Evolutionary conservation across 2,113 vertebrate species (phyloP).

Genomic region (Platysteira castanea): DNA sequence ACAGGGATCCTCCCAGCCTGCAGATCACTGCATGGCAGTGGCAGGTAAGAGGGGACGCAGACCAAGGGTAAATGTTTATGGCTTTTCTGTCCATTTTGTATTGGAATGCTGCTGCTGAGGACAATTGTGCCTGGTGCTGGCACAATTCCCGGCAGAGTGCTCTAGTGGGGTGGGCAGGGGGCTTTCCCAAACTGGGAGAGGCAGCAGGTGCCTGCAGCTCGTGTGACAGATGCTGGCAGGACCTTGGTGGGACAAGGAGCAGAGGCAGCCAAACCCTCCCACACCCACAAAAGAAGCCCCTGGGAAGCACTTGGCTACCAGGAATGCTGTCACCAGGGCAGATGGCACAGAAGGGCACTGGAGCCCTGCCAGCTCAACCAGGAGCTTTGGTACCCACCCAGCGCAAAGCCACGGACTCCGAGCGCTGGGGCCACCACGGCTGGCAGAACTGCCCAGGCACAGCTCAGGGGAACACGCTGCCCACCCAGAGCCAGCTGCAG

Average conservation of each 20-base stretch:
- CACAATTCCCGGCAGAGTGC: neutral
- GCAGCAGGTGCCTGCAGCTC: neutral
- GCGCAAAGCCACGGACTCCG: neutral
- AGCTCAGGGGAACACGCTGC: neutral
- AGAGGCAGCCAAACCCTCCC: neutral
- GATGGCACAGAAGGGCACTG: neutral
- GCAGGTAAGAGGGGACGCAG: rapidly evolving
- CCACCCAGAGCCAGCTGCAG: neutral
- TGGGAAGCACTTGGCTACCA: neutral
- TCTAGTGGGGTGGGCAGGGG: neutral
- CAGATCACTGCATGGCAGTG: neutral
- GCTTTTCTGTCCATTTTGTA: neutral
- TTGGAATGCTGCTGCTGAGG: neutral
- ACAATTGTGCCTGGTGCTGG: neutral
- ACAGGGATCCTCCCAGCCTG: neutral
- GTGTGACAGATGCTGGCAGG: neutral
- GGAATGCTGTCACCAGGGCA: neutral
- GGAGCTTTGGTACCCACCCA: neutral
- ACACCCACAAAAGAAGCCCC: neutral
- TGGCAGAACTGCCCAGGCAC: neutral
- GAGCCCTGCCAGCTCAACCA: neutral
- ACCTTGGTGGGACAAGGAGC: neutral
- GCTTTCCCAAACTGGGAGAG: neutral
- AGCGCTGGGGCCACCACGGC: rapidly evolving
- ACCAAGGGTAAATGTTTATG: neutral